These are phyloP conservation scores for Hirtodrosophila cameraria DNA, from an alignment of 2,888 invertebrate species.

Conservation along the genomic window DNA sequence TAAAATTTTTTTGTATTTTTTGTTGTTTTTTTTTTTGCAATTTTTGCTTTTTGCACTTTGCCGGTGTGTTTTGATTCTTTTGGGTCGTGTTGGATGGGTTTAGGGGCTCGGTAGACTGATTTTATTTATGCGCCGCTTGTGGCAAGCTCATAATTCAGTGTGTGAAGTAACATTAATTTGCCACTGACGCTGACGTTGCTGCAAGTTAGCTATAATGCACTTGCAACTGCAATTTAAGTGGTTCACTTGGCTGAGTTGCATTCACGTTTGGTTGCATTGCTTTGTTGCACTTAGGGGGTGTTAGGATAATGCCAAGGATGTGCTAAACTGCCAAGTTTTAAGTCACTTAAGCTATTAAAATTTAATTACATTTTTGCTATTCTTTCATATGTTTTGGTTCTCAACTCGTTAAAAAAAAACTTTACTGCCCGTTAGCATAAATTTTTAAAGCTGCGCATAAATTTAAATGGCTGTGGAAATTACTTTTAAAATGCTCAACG, in stretches of 20 bases:
- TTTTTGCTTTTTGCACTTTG: constrained; percentile 28
- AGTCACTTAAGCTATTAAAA: not conserved
- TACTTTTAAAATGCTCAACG: constrained; percentile 52
- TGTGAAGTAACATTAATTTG: constrained; percentile 70
- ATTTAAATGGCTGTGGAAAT: constrained; percentile 46
- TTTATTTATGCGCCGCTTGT: constrained; percentile 80
- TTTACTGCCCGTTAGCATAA: constrained; percentile 54
- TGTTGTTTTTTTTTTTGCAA: constrained; percentile 13
- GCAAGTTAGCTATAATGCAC: constrained; percentile 16
- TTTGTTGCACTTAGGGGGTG: constrained; percentile 5
- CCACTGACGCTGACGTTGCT: constrained; percentile 20
- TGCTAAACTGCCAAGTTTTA: not conserved
- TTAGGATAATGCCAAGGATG: constrained; percentile 50
- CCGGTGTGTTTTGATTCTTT: constrained; percentile 53
- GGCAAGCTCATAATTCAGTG: constrained; percentile 76
- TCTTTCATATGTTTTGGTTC: not conserved
- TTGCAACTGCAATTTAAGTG: constrained; percentile 68
- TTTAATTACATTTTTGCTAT: not conserved
- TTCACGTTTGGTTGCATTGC: not conserved
- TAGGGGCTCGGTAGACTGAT: constrained; percentile 60
- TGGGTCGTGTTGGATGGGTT: constrained; percentile 35
- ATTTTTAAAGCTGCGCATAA: constrained; percentile 44
- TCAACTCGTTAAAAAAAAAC: constrained; percentile 32
- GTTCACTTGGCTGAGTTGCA: constrained; percentile 49
- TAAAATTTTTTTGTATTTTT: too few species aligned